Evolutionary conservation across 1,140 invertebrate genomes (phyloP), one percentile per base, ranked within the genome.

Genomic region (Trypoxylus dichotomus): DNA sequence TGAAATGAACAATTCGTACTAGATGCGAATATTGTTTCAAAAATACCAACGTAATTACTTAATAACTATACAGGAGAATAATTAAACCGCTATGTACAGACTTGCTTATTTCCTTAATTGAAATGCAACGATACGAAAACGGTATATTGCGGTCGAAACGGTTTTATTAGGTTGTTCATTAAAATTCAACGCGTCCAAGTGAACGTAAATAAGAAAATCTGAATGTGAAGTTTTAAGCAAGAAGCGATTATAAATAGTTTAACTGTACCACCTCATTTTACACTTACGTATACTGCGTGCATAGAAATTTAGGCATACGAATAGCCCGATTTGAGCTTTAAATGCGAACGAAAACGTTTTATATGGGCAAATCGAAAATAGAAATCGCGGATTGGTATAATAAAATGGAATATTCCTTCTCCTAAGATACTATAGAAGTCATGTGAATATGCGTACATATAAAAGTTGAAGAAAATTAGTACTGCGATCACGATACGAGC

Each of bases 201-300:
- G 60, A 68, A 68, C 60, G 60, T 68, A 68, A 68, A 68, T 29
- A 68, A 21, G 60, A 29, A 68, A 68, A 68, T 68, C 60, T 68
- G 24, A 68, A 68, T 68, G 60, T 68, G 27, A 68, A 68, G 27
- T 68, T 68, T 68, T 68, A 68, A 27, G 60, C 27, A 68, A 25
- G 60, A 68, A 68, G 21, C 60, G 21, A 68, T 68, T 68, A 68
- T 68, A 68, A 29, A 29, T 68, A 68, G 60, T 68, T 68, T 68
- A 68, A 68, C 60, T 68, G 60, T 68, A 68, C 27, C 60, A 27
- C 60, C 24, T 68, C 60, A 24, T 68, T 68, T 68, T 68, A 25
- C 21, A 13, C 60, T 13, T 68, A 29, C 15, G 11, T 68, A 27
- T 24, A 54, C 19, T 54, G 1, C 19, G 60, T 27, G 11, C 25